Conservation (phyloP, 2,888 invertebrate genomes). For the Tetragonisca angustula region DNA sequence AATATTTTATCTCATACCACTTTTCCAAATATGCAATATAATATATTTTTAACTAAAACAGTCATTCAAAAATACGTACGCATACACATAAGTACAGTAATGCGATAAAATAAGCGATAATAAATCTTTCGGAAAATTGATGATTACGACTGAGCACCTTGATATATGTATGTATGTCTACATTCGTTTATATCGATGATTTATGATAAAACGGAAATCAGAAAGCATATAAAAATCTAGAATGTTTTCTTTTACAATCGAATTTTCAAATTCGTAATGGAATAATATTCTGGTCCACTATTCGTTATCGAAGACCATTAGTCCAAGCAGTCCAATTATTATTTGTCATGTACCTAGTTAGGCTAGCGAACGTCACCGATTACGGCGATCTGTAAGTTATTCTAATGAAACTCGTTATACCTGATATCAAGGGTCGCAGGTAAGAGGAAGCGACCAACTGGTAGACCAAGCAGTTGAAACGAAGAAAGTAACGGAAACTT, state of each 20-base stretch:
- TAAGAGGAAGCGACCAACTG: slow-evolving; percentile 35
- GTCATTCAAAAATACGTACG: too few relatives aligned
- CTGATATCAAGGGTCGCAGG: slow-evolving; percentile 48
- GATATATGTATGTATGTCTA: too few relatives aligned
- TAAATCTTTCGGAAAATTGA: not conserved
- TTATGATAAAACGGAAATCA: not conserved
- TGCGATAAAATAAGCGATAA: not conserved
- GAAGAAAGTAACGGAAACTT: slow-evolving; percentile 41
- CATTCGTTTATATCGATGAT: not conserved
- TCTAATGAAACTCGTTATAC: slow-evolving; percentile 56
- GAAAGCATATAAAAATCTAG: not conserved
- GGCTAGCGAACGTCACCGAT: slow-evolving; percentile 39
- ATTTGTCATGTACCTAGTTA: not conserved
- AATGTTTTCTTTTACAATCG: not conserved
- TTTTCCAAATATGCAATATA: not conserved
- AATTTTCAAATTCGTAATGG: not conserved
- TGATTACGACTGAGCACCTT: not conserved
- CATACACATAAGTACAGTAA: too few relatives aligned
- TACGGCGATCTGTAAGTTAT: slow-evolving; percentile 29
- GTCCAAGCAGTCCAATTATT: not conserved
- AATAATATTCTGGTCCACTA: not conserved
- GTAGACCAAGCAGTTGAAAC: slow-evolving; percentile 25
- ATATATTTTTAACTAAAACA: not conserved
- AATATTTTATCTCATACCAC: not conserved
- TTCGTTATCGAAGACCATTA: not conserved